phyloP scores from a whole-genome alignment of 37 sponge, comb jelly and placozoan species.

The Spongilla lacustris region DNA sequence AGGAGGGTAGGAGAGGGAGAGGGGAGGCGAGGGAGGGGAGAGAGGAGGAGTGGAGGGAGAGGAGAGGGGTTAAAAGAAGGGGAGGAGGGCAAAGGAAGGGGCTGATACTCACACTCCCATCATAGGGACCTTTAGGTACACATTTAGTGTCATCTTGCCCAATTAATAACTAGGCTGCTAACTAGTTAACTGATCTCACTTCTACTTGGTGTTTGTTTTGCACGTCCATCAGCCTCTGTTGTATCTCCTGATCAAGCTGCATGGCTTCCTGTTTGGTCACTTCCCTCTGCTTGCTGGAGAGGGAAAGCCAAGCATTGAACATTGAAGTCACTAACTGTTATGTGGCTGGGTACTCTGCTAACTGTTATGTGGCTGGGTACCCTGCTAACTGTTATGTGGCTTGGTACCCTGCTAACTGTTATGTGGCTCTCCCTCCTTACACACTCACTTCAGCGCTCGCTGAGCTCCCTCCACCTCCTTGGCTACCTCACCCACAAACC shows the following conservation, averaged over 20 bases:
- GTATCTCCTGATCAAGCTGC: slow-evolving; percentile 57
- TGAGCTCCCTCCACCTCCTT: slow-evolving; percentile 63
- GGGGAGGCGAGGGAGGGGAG: slow-evolving; percentile 3
- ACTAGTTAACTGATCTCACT: slow-evolving; percentile 16
- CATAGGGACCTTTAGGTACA: no score
- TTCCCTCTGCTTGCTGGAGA: slow-evolving; percentile 54
- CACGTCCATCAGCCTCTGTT: slow-evolving; percentile 45
- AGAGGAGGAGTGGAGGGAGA: neutral
- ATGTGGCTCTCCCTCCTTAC: neutral
- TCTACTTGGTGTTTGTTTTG: slow-evolving; percentile 42
- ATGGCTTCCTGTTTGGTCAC: slow-evolving; percentile 49
- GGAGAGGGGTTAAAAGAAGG: neutral
- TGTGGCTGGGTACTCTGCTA: no score
- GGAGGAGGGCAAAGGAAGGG: neutral
- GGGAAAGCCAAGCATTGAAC: neutral
- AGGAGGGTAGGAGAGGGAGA: neutral
- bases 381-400: no score
- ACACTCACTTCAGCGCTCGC: slow-evolving; percentile 60
- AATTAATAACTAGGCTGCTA: no score
- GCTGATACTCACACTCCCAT: neutral
- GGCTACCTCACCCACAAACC: slow-evolving; percentile 60
- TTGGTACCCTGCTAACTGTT: no score
- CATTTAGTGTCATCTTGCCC: no score
- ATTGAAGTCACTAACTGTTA: no score
- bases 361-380: no score